Base-by-base conservation (phyloP, 2,888 invertebrate species). In the Argyresthia albistria region DNA sequence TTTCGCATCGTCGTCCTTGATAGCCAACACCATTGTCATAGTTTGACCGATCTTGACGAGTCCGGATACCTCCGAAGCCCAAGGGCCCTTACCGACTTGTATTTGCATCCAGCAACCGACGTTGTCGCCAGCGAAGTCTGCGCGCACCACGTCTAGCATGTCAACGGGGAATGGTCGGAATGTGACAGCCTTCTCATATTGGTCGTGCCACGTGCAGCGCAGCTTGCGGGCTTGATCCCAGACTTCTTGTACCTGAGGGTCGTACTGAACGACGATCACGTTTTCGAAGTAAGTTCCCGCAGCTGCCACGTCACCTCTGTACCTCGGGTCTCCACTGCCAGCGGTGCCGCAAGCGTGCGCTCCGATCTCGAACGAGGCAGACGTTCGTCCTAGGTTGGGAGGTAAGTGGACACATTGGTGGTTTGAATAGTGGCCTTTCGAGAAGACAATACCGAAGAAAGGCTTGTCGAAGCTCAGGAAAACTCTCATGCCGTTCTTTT, bases 61-160 rank as follows among this genome's bases (percentile, higher is more conserved):
- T 0, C 97, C 97, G 0, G 96, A 96, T 0, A 97, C 97, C 80
- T 97, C 97, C 0, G 96, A 96, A 9, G 97, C 97, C 97, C 97
- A 97, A 0, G 97, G 97, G 16, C 97, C 96, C 72, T 96, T 96
- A 43, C 96, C 97, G 4, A 96, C 96, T 88, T 97, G 97, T 60
- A 97, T 97, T 73, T 97, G 97, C 97, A 97, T 97, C 97, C 97
- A 97, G 80, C 97, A 97, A 14, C 97, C 97, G 1, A 97, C 96
- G 68, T 97, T 97, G 66, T 97, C 97, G 0, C 97, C 97, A 54
- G 97, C 96, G 62, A 97, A 97, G 66, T 97, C 97, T 3, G 97
- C 97, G 52, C 96, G 87, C n/a, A 97, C 96, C 4, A 97, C 97
- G 73, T 97, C 97, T 52, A 97, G 70, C 96, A 97, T 97, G 71